Percentiles rank a stretch among this genome's conserved stretches.
Conservation (phyloP, 1,140 invertebrate genomes). For the Sinonovacula constricta region DNA sequence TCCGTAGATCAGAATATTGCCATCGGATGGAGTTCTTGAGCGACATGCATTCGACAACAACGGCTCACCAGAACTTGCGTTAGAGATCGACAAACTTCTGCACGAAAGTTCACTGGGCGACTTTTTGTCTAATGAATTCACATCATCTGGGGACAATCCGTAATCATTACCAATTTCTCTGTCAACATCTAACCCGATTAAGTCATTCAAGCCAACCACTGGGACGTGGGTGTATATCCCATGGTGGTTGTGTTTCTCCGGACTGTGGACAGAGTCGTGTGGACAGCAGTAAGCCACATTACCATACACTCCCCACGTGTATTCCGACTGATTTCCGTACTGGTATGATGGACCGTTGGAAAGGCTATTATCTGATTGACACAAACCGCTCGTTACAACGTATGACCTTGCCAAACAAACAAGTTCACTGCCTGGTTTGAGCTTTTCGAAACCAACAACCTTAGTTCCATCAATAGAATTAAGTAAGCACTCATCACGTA, state of each 20-base stretch:
- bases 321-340: conserved; percentile 42
- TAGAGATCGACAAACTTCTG: not conserved
- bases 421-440: not conserved
- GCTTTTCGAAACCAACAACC: not conserved
- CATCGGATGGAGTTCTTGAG: not conserved
- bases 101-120: not conserved
- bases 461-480: not conserved
- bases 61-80: not conserved
- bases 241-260: not conserved
- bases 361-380: conserved; percentile 40
- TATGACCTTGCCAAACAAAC: not conserved
- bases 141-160: not conserved
- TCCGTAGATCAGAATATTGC: not conserved
- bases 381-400: conserved; percentile 27
- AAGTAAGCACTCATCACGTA: not conserved
- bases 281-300: conserved; percentile 27
- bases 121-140: not conserved
- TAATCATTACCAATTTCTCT: not conserved
- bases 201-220: too few species aligned
- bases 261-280: not conserved
- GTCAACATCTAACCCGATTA: too few species aligned
- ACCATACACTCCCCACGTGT: not conserved
- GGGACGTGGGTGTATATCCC: not conserved
- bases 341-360: conserved; percentile 37
- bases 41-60: not conserved